Base-by-base conservation (phyloP, 2,797 vertebrate species). In the Falco naumanni region DNA sequence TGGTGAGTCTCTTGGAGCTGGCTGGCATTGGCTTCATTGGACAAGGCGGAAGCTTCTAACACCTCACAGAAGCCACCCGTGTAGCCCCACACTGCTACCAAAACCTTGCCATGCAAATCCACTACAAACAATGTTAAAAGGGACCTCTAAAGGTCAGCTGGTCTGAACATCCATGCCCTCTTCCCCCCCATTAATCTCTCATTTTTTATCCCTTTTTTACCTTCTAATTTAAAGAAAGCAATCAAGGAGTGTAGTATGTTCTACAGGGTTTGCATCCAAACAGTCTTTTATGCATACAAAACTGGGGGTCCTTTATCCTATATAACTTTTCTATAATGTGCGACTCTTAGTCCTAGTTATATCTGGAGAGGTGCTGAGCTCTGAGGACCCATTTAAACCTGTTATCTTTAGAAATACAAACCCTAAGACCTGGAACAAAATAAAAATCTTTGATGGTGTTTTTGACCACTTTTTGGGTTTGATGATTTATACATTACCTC, bases 401-500 rank as follows among this genome's bases (percentile, higher is more conserved):
- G 6, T 77, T 90, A 10, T 39, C 33, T 77, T 87, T 34, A 79
- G 29, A 85, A 29, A 60, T 80, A 59, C 89, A 31, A 41, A n/a
- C 13, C 2, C 26, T 71, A 74, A 79, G 87, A 37, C 34, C 41
- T 47, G 37, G 14, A 13, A n/a, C 63, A 69, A 84, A 71, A 71
- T 5, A 85, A 88, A 85, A 90, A 77, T n/a, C 0, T 56, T 77
- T 80, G 41, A 34, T 3, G 0, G 31, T 8, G 2, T 5, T 56
- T 84, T 85, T 60, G 15, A 28, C 16, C 18, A 11, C 45, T 65
- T 64, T 92, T 81, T 80, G 66, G 51, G 91, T 95, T 86, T 74
- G 31, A 28, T 88, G 48, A 87, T 92, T 95, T 96, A 92, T 63
- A 68, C 5, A 18, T 92, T 82, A 85, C 54, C 93, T 10, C 60